phyloP scores from a whole-genome alignment of 2,888 invertebrate genomes.

The Nomada ruficornis region DNA sequence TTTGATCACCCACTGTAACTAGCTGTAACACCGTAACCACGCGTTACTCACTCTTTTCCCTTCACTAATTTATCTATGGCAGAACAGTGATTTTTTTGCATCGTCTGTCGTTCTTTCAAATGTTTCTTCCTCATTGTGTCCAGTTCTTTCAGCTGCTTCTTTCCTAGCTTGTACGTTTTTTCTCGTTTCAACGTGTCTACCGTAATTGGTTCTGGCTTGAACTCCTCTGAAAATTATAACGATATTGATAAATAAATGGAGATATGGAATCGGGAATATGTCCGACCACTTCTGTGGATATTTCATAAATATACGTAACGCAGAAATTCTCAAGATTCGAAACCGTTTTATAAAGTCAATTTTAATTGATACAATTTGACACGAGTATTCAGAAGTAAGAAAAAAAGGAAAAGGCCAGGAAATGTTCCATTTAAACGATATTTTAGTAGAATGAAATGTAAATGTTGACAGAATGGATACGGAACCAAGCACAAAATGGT shows the following conservation, averaged over 20 bases:
- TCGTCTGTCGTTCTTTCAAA: conserved; percentile 86
- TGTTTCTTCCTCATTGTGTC: conserved; percentile 87
- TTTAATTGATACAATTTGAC: too few species aligned
- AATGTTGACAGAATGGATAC: too few species aligned
- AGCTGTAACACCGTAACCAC: not conserved
- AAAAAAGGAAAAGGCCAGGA: too few species aligned
- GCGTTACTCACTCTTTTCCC: conserved; percentile 85
- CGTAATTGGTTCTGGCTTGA: conserved; percentile 84
- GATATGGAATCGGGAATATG: too few species aligned
- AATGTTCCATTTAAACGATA: too few species aligned
- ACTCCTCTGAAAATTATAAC: conserved; percentile 72
- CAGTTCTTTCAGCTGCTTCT: conserved; percentile 88
- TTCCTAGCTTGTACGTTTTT: conserved; percentile 85
- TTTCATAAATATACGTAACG: not conserved
- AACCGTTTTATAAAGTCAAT: too few species aligned
- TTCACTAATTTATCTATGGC: conserved; percentile 87
- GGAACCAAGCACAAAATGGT: too few species aligned
- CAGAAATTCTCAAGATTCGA: too few species aligned
- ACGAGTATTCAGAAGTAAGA: too few species aligned
- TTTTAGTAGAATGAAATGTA: too few species aligned
- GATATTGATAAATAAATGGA: too few species aligned
- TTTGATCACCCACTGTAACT: too few species aligned
- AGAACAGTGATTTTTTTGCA: conserved; percentile 87
- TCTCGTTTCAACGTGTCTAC: conserved; percentile 85
- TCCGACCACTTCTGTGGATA: not conserved